Percentiles rank a stretch among this genome's conserved stretches.
phyloP scores from a whole-genome alignment of 2,113 vertebrate species.

The Paralichthys olivaceus region DNA sequence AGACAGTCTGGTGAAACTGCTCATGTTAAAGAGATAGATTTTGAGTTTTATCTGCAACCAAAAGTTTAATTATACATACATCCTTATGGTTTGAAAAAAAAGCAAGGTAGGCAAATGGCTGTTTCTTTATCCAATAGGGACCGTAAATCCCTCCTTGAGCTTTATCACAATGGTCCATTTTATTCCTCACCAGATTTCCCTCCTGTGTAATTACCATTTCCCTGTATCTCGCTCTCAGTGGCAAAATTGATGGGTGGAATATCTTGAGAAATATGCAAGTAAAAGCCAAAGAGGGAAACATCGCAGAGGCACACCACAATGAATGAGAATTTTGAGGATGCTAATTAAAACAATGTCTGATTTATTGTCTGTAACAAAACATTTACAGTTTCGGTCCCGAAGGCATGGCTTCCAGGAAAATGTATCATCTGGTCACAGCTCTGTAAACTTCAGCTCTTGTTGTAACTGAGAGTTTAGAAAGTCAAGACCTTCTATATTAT shows the following conservation, averaged over 20 bases:
- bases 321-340: slow-evolving; percentile 68
- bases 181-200: slow-evolving; percentile 53
- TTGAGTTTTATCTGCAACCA: slow-evolving; percentile 22
- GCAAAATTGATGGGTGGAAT: slow-evolving; percentile 70
- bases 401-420: slow-evolving; percentile 69
- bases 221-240: slow-evolving; percentile 40
- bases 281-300: slow-evolving; percentile 63
- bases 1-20: slow-evolving; percentile 4
- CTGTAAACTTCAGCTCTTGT: slow-evolving; percentile 37
- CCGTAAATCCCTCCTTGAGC: slow-evolving; percentile 45
- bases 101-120: slow-evolving; percentile 46
- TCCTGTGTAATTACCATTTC: slow-evolving; percentile 64
- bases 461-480: slow-evolving; percentile 30
- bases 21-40: slow-evolving; percentile 27
- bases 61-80: slow-evolving; percentile 20
- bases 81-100: slow-evolving; percentile 9
- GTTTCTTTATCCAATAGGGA: slow-evolving; percentile 44
- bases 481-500: slow-evolving; percentile 29
- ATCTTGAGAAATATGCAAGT: slow-evolving; percentile 67
- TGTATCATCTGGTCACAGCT: slow-evolving; percentile 57
- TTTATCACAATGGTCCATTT: slow-evolving; percentile 66
- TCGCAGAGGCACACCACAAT: slow-evolving; percentile 68
- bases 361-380: slow-evolving; percentile 73
- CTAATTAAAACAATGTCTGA: slow-evolving; percentile 77
- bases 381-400: slow-evolving; percentile 59